Percentiles rank a stretch among this genome's conserved stretches.
Evolutionary conservation across 2,113 vertebrate species (phyloP).

Genomic region (Chunga burmeisteri): DNA sequence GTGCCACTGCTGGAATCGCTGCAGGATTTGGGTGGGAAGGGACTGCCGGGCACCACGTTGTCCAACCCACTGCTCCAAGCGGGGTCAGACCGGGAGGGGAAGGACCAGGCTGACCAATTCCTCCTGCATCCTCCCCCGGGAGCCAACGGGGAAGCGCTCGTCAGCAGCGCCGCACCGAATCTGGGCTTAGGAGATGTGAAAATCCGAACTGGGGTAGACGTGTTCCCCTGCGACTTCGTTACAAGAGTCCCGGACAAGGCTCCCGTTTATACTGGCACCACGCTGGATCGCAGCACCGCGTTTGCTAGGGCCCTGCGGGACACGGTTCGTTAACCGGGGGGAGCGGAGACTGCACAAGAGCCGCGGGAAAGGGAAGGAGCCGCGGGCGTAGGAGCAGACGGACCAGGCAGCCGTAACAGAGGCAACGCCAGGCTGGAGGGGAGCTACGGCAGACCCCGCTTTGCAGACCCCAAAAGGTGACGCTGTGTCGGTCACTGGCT

Average conservation of each 20-base stretch:
- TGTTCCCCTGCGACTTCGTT: background rate
- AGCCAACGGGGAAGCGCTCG: background rate
- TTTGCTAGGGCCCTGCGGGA: background rate
- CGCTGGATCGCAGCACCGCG: background rate
- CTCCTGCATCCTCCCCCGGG: background rate
- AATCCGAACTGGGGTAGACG: background rate
- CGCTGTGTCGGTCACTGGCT: background rate
- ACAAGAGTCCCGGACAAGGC: fast-evolving
- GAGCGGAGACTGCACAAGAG: background rate
- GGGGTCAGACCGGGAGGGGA: background rate
- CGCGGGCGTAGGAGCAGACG: background rate
- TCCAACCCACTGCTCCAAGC: background rate
- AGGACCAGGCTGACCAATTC: too few species aligned
- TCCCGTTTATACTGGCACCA: background rate
- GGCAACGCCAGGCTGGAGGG: background rate
- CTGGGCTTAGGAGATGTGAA: background rate
- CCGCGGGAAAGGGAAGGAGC: background rate
- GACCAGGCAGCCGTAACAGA: background rate
- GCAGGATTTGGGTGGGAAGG: background rate
- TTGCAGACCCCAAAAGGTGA: background rate
- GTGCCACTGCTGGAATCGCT: background rate
- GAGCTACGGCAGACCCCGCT: background rate
- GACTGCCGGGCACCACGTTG: background rate
- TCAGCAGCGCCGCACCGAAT: background rate
- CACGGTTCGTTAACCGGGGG: fast-evolving